Evolutionary conservation across 2,888 invertebrate genomes (phyloP), one percentile per base, ranked within the genome.

Genomic region (Psococerastis gibbosa): DNA sequence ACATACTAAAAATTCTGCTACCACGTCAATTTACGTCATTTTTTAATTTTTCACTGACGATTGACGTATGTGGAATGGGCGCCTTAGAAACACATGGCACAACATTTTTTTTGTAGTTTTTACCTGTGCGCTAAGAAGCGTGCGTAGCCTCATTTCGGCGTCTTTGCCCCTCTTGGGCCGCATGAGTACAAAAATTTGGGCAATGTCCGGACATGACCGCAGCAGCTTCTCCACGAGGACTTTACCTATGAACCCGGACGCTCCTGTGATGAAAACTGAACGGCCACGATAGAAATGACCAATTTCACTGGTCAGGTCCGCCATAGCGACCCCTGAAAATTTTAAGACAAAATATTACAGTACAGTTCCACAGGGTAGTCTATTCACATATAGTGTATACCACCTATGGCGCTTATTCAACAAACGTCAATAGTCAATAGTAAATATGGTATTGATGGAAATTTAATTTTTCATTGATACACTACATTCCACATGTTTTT

Each of bases 201-300:
- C 56, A 20, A 73, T 54, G 11, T 61, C 61, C 15, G 70, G 66
- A 52, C 69, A 66, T 41, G 66, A 64, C 47, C 69, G 59, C 20
- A 73, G 57, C 32, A 73, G 55, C 55, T 73, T 73, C 56, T 73
- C 72, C 5, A 72, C 60, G 11, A 71, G 57, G 13, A 70, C 70
- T 57, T 72, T 71, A 20, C 71, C 71, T 49, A 73, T 58, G 53
- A 72, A 73, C 3, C 71, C 71, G 9, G 68, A 69, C 35, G 62
- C 69, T 18, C 71, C 70, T 2, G 69, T 71, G 47, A 70, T 59
- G 45, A 70, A 61, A 23, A 71, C 50, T 43, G 50, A 55, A 44
- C 61, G 60, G 3, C 58, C 62, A 2, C 53, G 50, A 52, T 61
- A 67, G 50, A 60, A 66, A 27, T 62, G 58, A 3, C 57, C 51